phyloP scores from a whole-genome alignment of 2,797 vertebrate genomes.

The Anguilla marmorata region DNA sequence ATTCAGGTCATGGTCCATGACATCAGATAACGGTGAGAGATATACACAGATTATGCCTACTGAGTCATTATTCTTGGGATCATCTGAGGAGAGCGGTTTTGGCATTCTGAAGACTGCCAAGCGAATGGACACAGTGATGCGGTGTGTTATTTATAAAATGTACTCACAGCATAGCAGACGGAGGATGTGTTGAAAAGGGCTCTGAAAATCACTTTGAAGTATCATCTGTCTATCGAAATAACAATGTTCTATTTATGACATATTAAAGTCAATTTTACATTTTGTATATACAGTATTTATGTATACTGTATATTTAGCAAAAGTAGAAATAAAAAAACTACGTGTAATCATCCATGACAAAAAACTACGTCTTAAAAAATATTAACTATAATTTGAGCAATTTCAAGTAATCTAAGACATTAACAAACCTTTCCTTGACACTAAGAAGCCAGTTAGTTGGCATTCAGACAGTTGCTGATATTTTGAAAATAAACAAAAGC shows the following conservation, averaged over 20 bases:
- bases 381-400: neutral
- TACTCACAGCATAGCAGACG: neutral
- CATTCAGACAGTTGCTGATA: neutral
- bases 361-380: neutral
- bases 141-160: neutral
- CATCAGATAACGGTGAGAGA: neutral
- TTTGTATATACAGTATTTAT: neutral
- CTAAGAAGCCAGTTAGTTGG: neutral
- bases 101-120: neutral
- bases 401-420: neutral
- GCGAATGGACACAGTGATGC: neutral
- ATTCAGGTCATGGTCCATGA: neutral
- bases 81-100: slow-evolving; percentile 38
- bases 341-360: neutral
- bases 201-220: neutral
- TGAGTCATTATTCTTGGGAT: slow-evolving; percentile 30
- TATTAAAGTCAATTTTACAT: neutral
- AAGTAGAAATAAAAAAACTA: no score
- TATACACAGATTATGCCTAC: neutral
- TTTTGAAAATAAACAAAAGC: neutral
- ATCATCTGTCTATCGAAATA: neutral
- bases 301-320: no score
- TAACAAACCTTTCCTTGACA: neutral
- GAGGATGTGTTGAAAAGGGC: neutral
- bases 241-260: neutral